These are phyloP conservation scores for Aythya fuligula DNA, from an alignment of 2,797 vertebrate species.

Conservation along the genomic window DNA sequence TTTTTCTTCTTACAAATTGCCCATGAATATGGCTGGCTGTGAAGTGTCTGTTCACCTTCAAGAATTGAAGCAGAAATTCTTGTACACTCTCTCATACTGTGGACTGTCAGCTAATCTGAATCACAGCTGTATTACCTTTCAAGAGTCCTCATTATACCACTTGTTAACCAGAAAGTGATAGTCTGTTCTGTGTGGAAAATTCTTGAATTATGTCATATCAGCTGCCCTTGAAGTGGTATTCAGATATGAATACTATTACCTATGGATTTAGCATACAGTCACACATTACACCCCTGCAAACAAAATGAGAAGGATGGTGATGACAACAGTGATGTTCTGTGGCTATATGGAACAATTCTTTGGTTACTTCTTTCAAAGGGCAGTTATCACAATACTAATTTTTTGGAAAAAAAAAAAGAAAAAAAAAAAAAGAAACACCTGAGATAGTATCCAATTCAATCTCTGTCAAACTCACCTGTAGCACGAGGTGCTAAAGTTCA, in stretches of 20 bases:
- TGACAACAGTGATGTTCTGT: not conserved
- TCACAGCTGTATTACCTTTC: not conserved
- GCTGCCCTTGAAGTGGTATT: not conserved
- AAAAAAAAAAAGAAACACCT: not conserved
- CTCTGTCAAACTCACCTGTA: no score
- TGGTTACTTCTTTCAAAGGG: not conserved
- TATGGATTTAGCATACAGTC: not conserved
- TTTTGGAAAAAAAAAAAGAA: not conserved
- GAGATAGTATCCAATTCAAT: not conserved
- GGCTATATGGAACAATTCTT: not conserved
- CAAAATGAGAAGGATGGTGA: not conserved
- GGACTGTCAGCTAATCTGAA: not conserved
- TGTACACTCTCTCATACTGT: not conserved
- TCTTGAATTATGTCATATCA: not conserved
- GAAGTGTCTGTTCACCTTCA: not conserved
- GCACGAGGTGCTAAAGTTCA: not conserved
- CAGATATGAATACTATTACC: not conserved
- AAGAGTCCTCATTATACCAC: not conserved
- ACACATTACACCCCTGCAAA: not conserved
- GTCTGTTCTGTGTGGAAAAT: not conserved
- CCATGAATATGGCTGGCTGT: not conserved
- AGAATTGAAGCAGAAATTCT: not conserved
- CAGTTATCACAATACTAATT: not conserved
- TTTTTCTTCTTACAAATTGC: not conserved
- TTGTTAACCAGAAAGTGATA: not conserved